Conservation (phyloP, 2,113 vertebrate species). For the Chionis minor region DNA sequence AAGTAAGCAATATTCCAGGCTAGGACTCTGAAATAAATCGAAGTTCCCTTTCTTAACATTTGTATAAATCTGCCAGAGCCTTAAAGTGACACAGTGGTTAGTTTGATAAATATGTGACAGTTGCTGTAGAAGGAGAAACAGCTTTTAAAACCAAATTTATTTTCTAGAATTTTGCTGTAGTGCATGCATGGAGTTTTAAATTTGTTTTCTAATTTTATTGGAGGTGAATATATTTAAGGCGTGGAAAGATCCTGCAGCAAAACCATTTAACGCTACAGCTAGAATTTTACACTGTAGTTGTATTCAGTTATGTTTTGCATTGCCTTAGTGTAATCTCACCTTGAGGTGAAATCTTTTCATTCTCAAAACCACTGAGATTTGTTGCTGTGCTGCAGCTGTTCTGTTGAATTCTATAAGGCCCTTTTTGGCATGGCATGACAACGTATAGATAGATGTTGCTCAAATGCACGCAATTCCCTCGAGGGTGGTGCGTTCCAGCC, state of each 20-base stretch:
- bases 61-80: slow-evolving; percentile 46
- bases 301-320: neutral
- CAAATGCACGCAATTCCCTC: neutral
- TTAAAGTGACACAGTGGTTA: slow-evolving; percentile 26
- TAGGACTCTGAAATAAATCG: slow-evolving; percentile 40
- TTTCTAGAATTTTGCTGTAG: neutral
- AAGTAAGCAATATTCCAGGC: slow-evolving; percentile 52
- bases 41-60: slow-evolving; percentile 15
- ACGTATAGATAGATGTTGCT: neutral
- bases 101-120: slow-evolving; percentile 23
- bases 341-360: neutral
- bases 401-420: neutral
- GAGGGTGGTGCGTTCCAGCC: neutral
- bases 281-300: neutral
- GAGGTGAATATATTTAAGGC: neutral
- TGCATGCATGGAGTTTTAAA: neutral
- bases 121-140: slow-evolving; percentile 2
- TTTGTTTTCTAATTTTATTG: neutral
- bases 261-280: neutral
- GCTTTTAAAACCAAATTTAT: neutral
- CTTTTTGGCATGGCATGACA: neutral
- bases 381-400: neutral
- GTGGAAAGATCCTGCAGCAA: neutral
- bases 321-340: neutral
- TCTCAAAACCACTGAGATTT: neutral